These are phyloP conservation scores for Thalassaphorura encarpata DNA, from an alignment of 1,140 invertebrate genomes.

Conservation along the genomic window DNA sequence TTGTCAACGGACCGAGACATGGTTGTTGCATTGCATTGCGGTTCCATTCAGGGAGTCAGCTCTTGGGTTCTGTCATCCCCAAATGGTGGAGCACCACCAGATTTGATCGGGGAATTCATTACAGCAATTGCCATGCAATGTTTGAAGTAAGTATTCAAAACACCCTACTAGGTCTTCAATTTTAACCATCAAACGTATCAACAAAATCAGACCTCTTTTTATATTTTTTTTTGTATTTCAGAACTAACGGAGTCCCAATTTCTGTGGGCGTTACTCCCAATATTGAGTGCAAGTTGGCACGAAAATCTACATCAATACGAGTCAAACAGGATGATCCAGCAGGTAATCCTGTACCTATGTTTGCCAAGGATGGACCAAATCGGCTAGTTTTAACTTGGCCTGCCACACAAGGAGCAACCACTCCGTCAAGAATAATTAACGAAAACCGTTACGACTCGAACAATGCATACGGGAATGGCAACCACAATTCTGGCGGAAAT, in stretches of 20 bases:
- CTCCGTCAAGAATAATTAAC: not conserved
- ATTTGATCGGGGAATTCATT: conserved; percentile 66
- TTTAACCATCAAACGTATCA: not conserved
- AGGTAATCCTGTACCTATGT: conserved; percentile 19
- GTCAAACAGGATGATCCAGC: conserved; percentile 7
- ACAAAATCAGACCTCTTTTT: conserved; percentile 4
- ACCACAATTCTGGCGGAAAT: too few relatives aligned
- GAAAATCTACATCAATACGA: conserved; percentile 28
- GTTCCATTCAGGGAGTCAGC: conserved; percentile 46
- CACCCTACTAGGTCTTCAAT: conserved; percentile 12
- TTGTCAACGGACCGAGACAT: conserved; percentile 81
- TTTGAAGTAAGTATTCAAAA: conserved; percentile 57
- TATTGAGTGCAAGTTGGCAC: conserved; percentile 35
- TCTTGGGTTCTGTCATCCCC: conserved; percentile 24
- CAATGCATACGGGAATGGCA: conserved; percentile 3
- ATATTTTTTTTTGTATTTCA: conserved; percentile 1
- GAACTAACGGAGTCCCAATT: conserved; percentile 49
- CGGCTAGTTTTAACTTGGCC: conserved; percentile 26
- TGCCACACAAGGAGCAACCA: not conserved
- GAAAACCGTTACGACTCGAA: not conserved
- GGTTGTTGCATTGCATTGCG: conserved; percentile 60
- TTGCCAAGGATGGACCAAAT: conserved; percentile 28
- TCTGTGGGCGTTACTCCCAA: conserved; percentile 50
- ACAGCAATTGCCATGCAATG: conserved; percentile 66
- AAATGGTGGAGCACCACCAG: conserved; percentile 40